phyloP scores from a whole-genome alignment of 2,888 invertebrate species.

The Drosophila cyrtoloma region DNA sequence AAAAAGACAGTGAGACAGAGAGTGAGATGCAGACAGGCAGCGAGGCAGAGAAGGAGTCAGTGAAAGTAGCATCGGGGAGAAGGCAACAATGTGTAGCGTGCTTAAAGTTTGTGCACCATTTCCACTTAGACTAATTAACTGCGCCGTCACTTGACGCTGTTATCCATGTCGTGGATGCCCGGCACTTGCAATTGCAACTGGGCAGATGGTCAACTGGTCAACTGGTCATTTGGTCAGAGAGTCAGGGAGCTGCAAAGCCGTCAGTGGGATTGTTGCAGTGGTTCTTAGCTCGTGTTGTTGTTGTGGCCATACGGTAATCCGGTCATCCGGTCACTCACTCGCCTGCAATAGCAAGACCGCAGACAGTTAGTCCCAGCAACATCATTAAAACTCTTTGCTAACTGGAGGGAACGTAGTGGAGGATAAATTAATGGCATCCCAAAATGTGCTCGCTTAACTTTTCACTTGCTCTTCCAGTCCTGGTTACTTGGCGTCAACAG shows the following conservation, averaged over 20 bases:
- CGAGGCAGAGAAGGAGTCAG: not conserved
- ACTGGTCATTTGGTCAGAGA: conserved; percentile 4
- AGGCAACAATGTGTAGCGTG: conserved; percentile 48
- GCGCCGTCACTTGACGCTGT: conserved; percentile 75
- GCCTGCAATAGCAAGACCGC: conserved; percentile 42
- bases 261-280: conserved; percentile 24
- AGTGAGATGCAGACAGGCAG: not conserved
- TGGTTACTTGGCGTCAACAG: conserved; percentile 36
- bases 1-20: not conserved
- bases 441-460: conserved; percentile 69
- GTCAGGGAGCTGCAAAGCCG: conserved; percentile 16
- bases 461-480: conserved; percentile 53
- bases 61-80: conserved; percentile 30
- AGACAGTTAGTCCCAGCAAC: conserved; percentile 62
- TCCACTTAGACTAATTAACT: conserved; percentile 81
- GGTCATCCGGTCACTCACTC: conserved; percentile 61
- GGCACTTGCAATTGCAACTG: conserved; percentile 10
- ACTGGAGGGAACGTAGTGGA: conserved; percentile 16
- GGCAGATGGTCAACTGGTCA: conserved; percentile 12
- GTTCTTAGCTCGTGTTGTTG: conserved; percentile 33
- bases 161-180: conserved; percentile 45
- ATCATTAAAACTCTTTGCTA: conserved; percentile 68
- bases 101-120: conserved; percentile 78
- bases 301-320: conserved; percentile 65
- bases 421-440: conserved; percentile 29